phyloP scores from a whole-genome alignment of 2,888 invertebrate genomes.

The Aspidapion aeneum region DNA sequence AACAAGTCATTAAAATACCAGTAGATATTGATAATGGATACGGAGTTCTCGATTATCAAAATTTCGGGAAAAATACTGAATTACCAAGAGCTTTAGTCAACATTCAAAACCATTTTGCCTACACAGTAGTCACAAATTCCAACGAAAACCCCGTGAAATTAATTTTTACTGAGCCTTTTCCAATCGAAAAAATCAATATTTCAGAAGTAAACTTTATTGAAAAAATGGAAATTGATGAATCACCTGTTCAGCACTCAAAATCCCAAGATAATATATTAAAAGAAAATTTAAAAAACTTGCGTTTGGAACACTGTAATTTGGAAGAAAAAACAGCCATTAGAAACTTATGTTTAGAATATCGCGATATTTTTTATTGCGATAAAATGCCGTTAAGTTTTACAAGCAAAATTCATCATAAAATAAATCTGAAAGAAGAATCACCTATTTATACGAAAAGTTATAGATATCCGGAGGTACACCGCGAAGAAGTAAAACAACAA shows the following conservation, averaged over 20 bases:
- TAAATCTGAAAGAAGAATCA: too few relatives aligned
- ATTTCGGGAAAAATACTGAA: neutral
- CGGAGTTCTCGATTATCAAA: neutral
- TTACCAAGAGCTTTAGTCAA: neutral
- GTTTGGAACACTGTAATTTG: neutral
- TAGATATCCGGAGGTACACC: too few relatives aligned
- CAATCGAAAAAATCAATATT: neutral
- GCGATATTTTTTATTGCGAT: neutral
- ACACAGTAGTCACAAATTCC: neutral
- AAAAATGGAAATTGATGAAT: slow-evolving; percentile 3
- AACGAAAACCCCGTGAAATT: neutral
- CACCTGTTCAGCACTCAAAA: neutral
- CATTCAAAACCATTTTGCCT: neutral
- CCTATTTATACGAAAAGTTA: too few relatives aligned
- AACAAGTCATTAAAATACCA: too few relatives aligned
- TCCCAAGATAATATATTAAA: neutral
- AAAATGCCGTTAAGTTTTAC: slow-evolving; percentile 1
- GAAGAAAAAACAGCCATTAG: slow-evolving; percentile 1
- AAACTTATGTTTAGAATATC: neutral
- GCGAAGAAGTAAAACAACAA: too few relatives aligned
- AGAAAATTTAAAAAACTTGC: slow-evolving; percentile 1
- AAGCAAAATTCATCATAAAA: neutral
- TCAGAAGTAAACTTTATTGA: slow-evolving; percentile 1
- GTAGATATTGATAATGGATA: too few relatives aligned
- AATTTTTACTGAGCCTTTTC: too few relatives aligned